Evolutionary conservation across 2,797 vertebrate species (phyloP).

Genomic region (Pelodytes ibericus): DNA sequence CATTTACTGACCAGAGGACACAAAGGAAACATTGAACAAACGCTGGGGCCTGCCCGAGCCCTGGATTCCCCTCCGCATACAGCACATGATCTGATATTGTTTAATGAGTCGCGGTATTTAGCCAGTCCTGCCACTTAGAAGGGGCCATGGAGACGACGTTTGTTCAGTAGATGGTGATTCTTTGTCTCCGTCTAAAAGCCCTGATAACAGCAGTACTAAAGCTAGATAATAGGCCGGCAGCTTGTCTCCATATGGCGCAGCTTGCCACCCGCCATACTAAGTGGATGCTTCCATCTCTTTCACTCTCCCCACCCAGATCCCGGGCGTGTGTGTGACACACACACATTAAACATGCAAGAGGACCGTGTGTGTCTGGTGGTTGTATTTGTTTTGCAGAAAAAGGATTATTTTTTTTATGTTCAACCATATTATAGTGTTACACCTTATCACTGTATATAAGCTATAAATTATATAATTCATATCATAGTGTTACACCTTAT

Average conservation of each 20-base stretch:
- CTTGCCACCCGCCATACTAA: not conserved
- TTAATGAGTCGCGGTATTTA: constrained; percentile 9
- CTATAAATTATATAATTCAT: too few species aligned
- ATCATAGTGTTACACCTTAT: too few species aligned
- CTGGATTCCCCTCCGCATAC: constrained; percentile 2
- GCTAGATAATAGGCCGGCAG: constrained; percentile 23
- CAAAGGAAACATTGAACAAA: constrained; percentile 43
- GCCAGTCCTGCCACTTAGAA: constrained; percentile 24
- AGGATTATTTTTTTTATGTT: too few species aligned
- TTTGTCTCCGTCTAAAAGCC: constrained; percentile 6
- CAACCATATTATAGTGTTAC: too few species aligned
- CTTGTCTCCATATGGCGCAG: constrained; percentile 39
- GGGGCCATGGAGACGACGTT: constrained; percentile 36
- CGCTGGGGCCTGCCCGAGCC: not conserved
- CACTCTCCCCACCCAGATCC: too few species aligned
- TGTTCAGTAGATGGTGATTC: constrained; percentile 23
- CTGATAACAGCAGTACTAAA: constrained; percentile 14
- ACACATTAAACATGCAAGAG: not conserved
- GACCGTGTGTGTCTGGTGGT: too few species aligned
- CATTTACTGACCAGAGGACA: constrained; percentile 9
- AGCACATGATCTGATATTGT: constrained; percentile 23
- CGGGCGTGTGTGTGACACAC: constrained; percentile 7
- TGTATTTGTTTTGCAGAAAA: too few species aligned
- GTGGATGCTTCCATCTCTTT: not conserved
- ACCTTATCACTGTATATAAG: too few species aligned